phyloP scores from a whole-genome alignment of 1,140 invertebrate species.

The Megalopta genalis region DNA sequence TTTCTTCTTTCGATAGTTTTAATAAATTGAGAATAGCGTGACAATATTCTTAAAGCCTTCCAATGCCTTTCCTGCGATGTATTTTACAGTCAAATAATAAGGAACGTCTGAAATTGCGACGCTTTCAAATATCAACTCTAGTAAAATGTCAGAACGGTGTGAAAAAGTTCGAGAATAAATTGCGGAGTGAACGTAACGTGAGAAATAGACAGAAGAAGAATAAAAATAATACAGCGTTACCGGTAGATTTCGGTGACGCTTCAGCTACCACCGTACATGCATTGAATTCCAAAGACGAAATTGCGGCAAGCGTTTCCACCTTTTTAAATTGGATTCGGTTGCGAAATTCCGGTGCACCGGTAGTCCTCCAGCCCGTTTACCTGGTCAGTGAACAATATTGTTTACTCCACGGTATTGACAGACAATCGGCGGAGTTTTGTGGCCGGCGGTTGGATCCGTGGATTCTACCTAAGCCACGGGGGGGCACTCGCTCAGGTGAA shows the following conservation, averaged over 20 bases:
- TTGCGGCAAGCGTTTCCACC: slow-evolving; percentile 5
- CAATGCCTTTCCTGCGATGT: too few species aligned
- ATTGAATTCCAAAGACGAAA: neutral
- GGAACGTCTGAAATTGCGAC: too few species aligned
- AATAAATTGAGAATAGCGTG: too few species aligned
- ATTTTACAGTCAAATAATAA: too few species aligned
- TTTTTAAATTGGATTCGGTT: slow-evolving; percentile 57
- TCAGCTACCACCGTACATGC: neutral
- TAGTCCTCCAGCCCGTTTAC: slow-evolving; percentile 29
- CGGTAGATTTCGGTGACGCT: neutral
- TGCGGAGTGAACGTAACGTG: too few species aligned
- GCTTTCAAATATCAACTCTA: too few species aligned
- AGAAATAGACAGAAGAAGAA: neutral
- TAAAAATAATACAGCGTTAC: neutral
- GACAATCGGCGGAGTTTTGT: slow-evolving; percentile 9
- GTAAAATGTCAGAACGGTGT: too few species aligned
- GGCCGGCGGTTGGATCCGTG: neutral
- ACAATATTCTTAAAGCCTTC: too few species aligned
- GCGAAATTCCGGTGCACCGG: slow-evolving; percentile 60
- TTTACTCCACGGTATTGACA: neutral
- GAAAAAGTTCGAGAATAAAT: too few species aligned
- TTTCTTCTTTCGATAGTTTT: too few species aligned
- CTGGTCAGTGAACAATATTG: slow-evolving; percentile 35
- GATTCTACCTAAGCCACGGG: neutral
- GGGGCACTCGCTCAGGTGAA: neutral